Percentiles rank a stretch among this genome's conserved stretches.
Conservation (phyloP, 2,113 vertebrate genomes). For the Oncorhynchus mykiss region DNA sequence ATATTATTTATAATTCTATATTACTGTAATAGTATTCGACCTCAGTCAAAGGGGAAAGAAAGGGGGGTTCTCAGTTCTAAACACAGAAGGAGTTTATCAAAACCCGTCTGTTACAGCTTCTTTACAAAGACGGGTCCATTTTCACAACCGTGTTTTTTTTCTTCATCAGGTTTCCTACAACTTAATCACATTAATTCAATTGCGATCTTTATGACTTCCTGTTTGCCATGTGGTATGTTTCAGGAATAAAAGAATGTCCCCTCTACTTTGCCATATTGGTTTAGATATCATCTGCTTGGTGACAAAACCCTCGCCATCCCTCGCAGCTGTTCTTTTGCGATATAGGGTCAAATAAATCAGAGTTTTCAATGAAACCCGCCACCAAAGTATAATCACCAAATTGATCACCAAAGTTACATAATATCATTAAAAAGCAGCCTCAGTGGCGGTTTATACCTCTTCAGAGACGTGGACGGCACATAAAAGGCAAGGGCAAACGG, state of each 20-base stretch:
- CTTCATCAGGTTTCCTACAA: neutral
- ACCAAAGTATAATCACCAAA: slow-evolving; percentile 64
- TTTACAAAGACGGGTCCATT: neutral
- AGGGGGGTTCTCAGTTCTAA: too few species aligned
- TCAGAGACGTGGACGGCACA: slow-evolving; percentile 51
- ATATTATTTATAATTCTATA: too few species aligned
- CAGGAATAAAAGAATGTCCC: neutral
- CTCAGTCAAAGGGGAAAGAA: too few species aligned
- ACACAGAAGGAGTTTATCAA: too few species aligned
- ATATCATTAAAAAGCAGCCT: slow-evolving; percentile 51
- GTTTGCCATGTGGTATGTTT: neutral
- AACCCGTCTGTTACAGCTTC: too few species aligned
- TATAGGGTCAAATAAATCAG: slow-evolving; percentile 54
- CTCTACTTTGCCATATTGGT: slow-evolving; percentile 37
- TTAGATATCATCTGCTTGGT: slow-evolving; percentile 27
- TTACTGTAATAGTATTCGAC: too few species aligned
- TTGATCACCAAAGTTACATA: slow-evolving; percentile 56
- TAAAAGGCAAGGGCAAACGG: slow-evolving; percentile 51
- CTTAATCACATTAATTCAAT: neutral
- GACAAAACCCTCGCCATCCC: slow-evolving; percentile 22
- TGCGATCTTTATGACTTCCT: neutral
- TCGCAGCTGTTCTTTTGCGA: slow-evolving; percentile 42
- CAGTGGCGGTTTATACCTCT: slow-evolving; percentile 50
- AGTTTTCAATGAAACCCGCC: slow-evolving; percentile 43
- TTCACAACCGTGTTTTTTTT: neutral